Percentiles rank a stretch among this genome's conserved stretches.
phyloP scores from a whole-genome alignment of 2,888 invertebrate genomes.

The Hesperia comma region DNA sequence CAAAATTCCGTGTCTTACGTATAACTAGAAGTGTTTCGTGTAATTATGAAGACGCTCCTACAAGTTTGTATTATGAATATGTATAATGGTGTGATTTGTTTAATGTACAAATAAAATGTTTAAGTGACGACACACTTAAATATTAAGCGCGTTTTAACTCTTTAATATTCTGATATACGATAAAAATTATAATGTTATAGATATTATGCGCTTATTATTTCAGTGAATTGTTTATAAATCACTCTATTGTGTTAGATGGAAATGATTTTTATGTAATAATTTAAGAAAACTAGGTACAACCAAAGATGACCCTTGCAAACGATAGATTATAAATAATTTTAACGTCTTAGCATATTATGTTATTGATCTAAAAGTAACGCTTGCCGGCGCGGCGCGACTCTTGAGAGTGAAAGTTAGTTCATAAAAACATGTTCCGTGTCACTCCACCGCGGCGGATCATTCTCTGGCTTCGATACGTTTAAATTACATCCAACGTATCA shows the following conservation, averaged over 20 bases:
- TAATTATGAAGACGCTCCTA: neutral
- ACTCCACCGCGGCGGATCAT: neutral
- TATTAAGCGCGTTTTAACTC: neutral
- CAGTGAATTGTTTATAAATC: no score
- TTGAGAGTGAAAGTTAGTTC: conserved; percentile 20
- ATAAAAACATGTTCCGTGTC: conserved; percentile 22
- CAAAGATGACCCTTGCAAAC: conserved; percentile 23
- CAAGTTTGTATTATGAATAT: neutral
- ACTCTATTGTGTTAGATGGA: neutral
- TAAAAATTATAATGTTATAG: no score
- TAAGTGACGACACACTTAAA: neutral
- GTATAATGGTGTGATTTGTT: neutral
- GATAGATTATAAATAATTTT: neutral
- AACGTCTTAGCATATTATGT: neutral
- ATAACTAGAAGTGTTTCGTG: neutral
- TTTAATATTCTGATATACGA: no score
- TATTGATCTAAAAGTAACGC: conserved; percentile 1
- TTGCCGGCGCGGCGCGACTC: neutral
- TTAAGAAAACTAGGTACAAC: conserved; percentile 9
- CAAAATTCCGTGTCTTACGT: neutral
- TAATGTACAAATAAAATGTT: neutral
- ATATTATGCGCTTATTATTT: no score
- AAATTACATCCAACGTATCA: conserved; percentile 14
- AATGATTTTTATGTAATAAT: neutral
- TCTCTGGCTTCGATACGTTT: conserved; percentile 1